These are phyloP conservation scores for Ectobius pallidus DNA, from an alignment of 2,888 invertebrate genomes.

Conservation along the genomic window DNA sequence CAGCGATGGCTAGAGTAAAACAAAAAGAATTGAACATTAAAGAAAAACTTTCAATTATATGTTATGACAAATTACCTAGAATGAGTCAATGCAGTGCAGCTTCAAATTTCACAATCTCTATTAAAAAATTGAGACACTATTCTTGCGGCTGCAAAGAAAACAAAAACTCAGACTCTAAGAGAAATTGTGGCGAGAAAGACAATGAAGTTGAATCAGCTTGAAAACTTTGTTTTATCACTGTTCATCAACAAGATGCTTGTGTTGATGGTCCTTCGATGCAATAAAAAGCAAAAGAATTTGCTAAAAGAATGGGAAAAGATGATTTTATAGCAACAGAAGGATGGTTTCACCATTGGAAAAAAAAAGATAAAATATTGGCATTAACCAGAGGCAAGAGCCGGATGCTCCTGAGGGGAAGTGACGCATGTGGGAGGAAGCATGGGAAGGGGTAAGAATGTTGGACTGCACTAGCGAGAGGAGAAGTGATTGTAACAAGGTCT, in stretches of 20 bases:
- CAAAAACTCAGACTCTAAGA: neutral
- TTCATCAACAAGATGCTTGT: neutral
- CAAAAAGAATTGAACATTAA: no score
- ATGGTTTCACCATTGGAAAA: neutral
- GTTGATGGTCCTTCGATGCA: no score
- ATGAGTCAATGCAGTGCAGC: neutral
- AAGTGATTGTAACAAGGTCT: no score
- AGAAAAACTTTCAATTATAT: no score
- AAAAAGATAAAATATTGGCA: no score
- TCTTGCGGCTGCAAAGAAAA: neutral
- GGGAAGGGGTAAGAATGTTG: no score
- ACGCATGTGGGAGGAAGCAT: no score
- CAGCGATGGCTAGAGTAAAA: no score
- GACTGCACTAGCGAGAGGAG: no score
- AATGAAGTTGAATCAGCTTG: neutral
- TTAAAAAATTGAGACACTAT: neutral
- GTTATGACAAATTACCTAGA: no score
- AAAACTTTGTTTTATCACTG: neutral
- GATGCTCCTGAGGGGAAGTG: no score
- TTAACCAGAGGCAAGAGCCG: no score
- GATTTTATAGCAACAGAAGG: neutral
- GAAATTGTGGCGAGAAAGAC: neutral
- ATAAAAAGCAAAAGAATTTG: neutral
- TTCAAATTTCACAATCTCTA: neutral
- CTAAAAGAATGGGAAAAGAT: neutral